These are phyloP conservation scores for Rhagoletis zephyria DNA, from an alignment of 1,140 invertebrate genomes.

Conservation along the genomic window DNA sequence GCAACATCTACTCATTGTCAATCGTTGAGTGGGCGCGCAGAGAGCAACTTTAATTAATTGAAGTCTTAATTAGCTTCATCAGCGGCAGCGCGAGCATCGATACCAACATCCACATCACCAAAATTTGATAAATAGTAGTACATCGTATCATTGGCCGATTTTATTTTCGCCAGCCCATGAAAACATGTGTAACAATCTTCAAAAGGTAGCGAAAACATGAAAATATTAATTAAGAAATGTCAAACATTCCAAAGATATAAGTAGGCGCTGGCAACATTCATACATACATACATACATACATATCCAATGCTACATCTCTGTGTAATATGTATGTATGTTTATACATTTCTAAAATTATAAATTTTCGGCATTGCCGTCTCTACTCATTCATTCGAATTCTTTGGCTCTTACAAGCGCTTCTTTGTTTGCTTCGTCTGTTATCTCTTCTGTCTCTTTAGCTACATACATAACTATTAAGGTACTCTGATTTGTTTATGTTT, in stretches of 20 bases:
- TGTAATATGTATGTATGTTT: too few relatives aligned
- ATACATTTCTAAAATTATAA: neutral
- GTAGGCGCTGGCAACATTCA: neutral
- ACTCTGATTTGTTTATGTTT: neutral
- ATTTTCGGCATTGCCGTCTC: neutral
- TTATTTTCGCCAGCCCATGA: neutral
- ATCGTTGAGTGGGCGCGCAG: neutral
- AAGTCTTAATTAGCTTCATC: slow-evolving; percentile 53
- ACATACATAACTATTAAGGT: too few relatives aligned
- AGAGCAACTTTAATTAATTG: slow-evolving; percentile 45
- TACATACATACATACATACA: too few relatives aligned
- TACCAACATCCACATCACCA: too few relatives aligned
- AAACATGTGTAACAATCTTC: slow-evolving; percentile 54
- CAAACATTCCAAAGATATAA: slow-evolving; percentile 35
- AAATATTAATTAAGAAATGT: slow-evolving; percentile 57
- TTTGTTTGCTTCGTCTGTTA: neutral
- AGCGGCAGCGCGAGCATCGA: neutral
- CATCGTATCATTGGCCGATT: too few relatives aligned
- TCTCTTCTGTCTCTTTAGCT: neutral
- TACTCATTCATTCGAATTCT: too few relatives aligned
- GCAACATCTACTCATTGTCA: slow-evolving; percentile 6
- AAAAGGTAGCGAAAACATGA: slow-evolving; percentile 58
- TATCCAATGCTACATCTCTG: too few relatives aligned
- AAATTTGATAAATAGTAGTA: too few relatives aligned
- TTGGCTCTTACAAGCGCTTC: too few relatives aligned